Base-by-base conservation (phyloP, 2,888 invertebrate genomes). In the Minunthozetes semirufus region DNA sequence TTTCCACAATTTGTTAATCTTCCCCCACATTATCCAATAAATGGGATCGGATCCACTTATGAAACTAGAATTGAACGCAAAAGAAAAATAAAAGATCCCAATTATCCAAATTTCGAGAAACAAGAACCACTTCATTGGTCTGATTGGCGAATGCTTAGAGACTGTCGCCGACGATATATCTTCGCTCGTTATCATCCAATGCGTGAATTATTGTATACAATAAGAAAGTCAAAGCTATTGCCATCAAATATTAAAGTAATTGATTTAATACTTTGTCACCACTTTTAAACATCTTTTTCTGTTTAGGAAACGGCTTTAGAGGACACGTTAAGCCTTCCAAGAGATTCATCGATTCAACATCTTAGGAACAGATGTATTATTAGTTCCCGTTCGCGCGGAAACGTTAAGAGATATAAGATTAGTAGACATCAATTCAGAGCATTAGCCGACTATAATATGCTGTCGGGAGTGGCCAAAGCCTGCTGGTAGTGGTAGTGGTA, bases 401-500 rank as follows among this genome's bases (percentile, higher is more conserved):
- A 88, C 77, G 89, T 94, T 0, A 82, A 85, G 70, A 88, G 89
- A 74, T 98, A 92, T 89, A 87, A 94, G 72, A 82, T 98, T 76
- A 94, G 95, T 81, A 87, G 97, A 81, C 92, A 96, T 78, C 88
- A 93, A 6, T 99, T 92, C 87, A 88, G 97, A 77, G 88, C 92
- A 81, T 85, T 94, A 77, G 94, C 93, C 0, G 98, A 99, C 85
- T 91, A 96, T 83, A 97, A 96, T 83, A 90, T 92, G 83, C 83
- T 98, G 53, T 87, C 92, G 22, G 97, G 97, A 53, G 89, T 96
- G 0, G 94, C 94, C 82, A 87, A 96, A 82, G 94, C 96, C n/a
- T 90, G 91, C 87, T 98, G 97, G 96, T 72, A 74, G 53, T 48
- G 2, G 11, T 17, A 2, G 13, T 68, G n/a, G 8, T 5, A 5